phyloP scores from a whole-genome alignment of 2,888 invertebrate genomes.

The Habrosyne pyritoides region DNA sequence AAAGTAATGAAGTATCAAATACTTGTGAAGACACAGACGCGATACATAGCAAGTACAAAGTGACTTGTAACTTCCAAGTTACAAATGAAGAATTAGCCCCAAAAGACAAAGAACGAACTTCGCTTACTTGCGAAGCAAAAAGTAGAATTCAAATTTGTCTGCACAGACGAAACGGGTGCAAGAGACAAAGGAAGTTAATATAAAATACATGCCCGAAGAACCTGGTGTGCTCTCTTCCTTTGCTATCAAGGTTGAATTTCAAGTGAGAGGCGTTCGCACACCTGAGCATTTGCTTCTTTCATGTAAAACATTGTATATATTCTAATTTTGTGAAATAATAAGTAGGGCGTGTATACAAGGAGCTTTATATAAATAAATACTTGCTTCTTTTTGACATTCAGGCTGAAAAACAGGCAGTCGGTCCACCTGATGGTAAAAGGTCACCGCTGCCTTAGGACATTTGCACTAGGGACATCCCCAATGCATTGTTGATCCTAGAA shows the following conservation, averaged over 20 bases:
- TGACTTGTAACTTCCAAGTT: not conserved
- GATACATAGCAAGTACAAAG: not conserved
- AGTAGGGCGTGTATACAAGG: too few species aligned
- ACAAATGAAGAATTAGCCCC: not conserved
- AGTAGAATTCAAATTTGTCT: not conserved
- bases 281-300: not conserved
- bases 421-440: too few species aligned
- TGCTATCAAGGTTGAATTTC: not conserved
- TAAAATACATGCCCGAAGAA: constrained; percentile 5
- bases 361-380: too few species aligned
- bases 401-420: too few species aligned
- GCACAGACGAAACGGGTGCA: not conserved
- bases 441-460: too few species aligned
- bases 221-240: constrained; percentile 4
- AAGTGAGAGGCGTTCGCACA: not conserved
- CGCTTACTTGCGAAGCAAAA: not conserved
- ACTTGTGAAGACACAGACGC: not conserved
- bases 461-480: too few species aligned
- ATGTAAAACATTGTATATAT: not conserved
- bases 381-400: too few species aligned
- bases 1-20: not conserved
- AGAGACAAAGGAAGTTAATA: constrained; percentile 5
- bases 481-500: too few species aligned
- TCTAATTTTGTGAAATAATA: not conserved
- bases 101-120: not conserved